These are phyloP conservation scores for Phthorimaea operculella DNA, from an alignment of 1,140 invertebrate genomes.

Conservation along the genomic window DNA sequence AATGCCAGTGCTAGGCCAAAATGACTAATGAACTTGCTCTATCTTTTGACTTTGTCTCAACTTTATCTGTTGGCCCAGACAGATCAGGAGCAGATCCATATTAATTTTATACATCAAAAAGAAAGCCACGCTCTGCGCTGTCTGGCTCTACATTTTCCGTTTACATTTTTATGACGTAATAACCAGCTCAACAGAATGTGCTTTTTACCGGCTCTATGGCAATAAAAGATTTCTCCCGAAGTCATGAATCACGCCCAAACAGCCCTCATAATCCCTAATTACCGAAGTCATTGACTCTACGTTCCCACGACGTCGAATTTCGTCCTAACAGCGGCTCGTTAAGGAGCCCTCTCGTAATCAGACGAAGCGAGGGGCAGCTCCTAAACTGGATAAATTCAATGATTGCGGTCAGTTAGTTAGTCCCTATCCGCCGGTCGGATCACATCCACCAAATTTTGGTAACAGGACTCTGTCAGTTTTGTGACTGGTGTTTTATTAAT, in stretches of 20 bases:
- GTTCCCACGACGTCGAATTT: constrained; percentile 19
- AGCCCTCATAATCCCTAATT: background rate
- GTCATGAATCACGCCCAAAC: background rate
- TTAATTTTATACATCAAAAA: too few species aligned
- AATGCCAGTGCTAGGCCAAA: too few species aligned
- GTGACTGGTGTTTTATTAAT: background rate
- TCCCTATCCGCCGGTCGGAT: constrained; percentile 33
- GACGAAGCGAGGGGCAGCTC: constrained; percentile 25
- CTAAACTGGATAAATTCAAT: constrained; percentile 40
- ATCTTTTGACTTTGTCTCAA: too few species aligned
- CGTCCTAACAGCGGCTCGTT: constrained; percentile 33
- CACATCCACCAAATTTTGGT: constrained; percentile 28
- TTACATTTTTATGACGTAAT: too few species aligned
- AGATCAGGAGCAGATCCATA: too few species aligned
- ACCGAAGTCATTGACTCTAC: background rate
- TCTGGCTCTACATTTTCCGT: too few species aligned
- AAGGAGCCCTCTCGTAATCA: constrained; percentile 37
- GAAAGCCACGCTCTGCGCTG: too few species aligned
- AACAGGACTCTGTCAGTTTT: background rate
- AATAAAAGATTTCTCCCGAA: background rate
- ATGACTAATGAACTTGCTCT: too few species aligned
- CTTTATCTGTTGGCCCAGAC: too few species aligned
- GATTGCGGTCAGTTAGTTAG: constrained; percentile 42
- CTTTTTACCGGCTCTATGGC: background rate
- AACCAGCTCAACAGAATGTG: too few species aligned